Percentiles rank a stretch among this genome's conserved stretches.
phyloP scores from a whole-genome alignment of 2,797 vertebrate genomes.

The Harpagifer antarcticus region DNA sequence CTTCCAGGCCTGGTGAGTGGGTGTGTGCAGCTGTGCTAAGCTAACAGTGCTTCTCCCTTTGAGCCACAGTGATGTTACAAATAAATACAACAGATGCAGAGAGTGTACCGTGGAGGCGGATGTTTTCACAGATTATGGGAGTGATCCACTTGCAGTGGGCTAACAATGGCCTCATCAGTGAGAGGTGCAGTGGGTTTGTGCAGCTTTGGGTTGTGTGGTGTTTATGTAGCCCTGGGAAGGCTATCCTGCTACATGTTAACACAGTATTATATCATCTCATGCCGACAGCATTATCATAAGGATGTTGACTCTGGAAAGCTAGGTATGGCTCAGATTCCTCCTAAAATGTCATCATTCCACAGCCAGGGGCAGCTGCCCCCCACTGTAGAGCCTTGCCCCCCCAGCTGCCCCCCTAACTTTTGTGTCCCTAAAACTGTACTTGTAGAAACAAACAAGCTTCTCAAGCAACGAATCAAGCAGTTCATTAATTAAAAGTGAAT shows the following conservation, averaged over 20 bases:
- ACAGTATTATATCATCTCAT: slow-evolving; percentile 67
- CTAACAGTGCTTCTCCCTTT: slow-evolving; percentile 49
- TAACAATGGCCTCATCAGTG: slow-evolving; percentile 57
- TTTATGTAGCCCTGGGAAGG: slow-evolving; percentile 67
- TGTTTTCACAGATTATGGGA: slow-evolving; percentile 57
- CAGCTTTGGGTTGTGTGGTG: slow-evolving; percentile 49
- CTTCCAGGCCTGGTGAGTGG: slow-evolving; percentile 35
- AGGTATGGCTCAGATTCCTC: slow-evolving; percentile 27
- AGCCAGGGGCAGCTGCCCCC: neutral
- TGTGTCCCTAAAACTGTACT: no score
- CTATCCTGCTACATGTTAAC: slow-evolving; percentile 70
- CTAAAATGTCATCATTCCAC: slow-evolving; percentile 20
- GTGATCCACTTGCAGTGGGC: slow-evolving; percentile 36
- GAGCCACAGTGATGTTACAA: slow-evolving; percentile 48
- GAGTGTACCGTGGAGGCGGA: slow-evolving; percentile 31
- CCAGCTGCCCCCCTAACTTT: no score
- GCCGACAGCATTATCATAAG: slow-evolving; percentile 70
- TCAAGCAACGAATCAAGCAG: no score
- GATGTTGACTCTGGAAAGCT: slow-evolving; percentile 66
- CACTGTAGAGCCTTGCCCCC: no score
- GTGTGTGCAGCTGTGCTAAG: slow-evolving; percentile 61
- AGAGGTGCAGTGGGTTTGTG: slow-evolving; percentile 36
- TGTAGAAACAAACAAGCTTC: no score
- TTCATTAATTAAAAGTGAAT: no score
- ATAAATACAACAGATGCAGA: slow-evolving; percentile 48